Evolutionary conservation across 2,797 vertebrate species (phyloP).

Genomic region (Danio jaintianensis): DNA sequence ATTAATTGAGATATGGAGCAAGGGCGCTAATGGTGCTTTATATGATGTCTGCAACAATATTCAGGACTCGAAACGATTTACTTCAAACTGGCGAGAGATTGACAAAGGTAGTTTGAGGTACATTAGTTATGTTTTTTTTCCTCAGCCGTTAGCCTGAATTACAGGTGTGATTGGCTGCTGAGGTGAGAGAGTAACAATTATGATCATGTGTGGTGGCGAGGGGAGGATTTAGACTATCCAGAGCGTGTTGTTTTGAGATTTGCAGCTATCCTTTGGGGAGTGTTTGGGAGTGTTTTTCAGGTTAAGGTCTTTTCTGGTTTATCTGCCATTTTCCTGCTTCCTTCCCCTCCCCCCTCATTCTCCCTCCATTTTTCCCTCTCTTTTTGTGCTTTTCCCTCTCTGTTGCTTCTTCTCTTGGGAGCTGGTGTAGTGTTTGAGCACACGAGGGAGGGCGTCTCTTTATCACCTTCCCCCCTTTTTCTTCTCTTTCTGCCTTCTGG

Average conservation of each 20-base stretch:
- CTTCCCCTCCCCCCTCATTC: background rate
- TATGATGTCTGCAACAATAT: slow-evolving; percentile 58
- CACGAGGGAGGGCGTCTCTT: slow-evolving; percentile 31
- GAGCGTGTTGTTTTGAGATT: slow-evolving; percentile 6
- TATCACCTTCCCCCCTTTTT: slow-evolving; percentile 20
- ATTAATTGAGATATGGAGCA: slow-evolving; percentile 73
- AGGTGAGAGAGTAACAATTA: slow-evolving; percentile 27
- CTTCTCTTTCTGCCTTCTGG: slow-evolving; percentile 13
- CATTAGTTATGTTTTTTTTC: slow-evolving; percentile 47
- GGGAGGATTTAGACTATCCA: background rate
- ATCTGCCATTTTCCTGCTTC: slow-evolving; percentile 6
- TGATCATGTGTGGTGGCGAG: slow-evolving; percentile 4
- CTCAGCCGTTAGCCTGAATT: slow-evolving; percentile 27
- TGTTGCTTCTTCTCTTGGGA: slow-evolving; percentile 27
- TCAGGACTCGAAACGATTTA: slow-evolving; percentile 57
- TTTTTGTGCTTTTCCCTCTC: slow-evolving; percentile 18
- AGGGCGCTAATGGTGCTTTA: slow-evolving; percentile 63
- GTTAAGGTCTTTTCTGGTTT: slow-evolving; percentile 14
- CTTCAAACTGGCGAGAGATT: slow-evolving; percentile 49
- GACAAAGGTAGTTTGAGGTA: slow-evolving; percentile 56
- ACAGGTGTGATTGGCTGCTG: background rate
- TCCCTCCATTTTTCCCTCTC: slow-evolving; percentile 39
- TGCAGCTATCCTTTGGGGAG: background rate
- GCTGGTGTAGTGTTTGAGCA: slow-evolving; percentile 40
- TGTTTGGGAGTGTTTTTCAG: background rate